Evolutionary conservation across 2,888 invertebrate genomes (phyloP).

Genomic region (Strigamia maritima): DNA sequence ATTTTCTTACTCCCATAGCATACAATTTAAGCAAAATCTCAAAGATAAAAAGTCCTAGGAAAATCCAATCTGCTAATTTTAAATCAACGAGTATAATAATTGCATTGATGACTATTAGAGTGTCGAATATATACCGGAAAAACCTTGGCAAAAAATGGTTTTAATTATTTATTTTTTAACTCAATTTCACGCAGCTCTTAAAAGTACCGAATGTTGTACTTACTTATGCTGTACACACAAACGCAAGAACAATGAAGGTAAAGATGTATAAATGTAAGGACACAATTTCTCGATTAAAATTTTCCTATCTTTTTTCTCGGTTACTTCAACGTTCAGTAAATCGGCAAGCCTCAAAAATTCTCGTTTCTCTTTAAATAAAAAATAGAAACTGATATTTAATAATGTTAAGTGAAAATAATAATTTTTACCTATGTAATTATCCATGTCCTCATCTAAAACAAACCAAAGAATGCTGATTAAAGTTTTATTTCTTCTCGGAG

Average conservation of each 20-base stretch:
- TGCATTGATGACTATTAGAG: conserved; percentile 54
- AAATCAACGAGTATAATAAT: conserved; percentile 51
- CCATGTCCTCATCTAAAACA: conserved; percentile 51
- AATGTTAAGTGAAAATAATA: no score
- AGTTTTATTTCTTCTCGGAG: conserved; percentile 47
- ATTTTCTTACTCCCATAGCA: conserved; percentile 51
- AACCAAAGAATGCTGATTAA: conserved; percentile 51
- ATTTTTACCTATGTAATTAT: conserved; percentile 47
- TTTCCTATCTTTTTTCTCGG: conserved; percentile 51
- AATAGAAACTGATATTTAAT: conserved; percentile 35
- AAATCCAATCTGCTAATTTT: conserved; percentile 53
- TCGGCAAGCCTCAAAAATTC: conserved; percentile 54
- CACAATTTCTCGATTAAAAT: conserved; percentile 48
- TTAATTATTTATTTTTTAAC: no score
- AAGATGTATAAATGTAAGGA: conserved; percentile 49
- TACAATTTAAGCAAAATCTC: conserved; percentile 55
- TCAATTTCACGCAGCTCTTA: not conserved
- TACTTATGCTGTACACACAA: conserved; percentile 49
- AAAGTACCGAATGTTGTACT: no score
- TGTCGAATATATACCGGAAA: conserved; percentile 54
- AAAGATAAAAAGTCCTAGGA: conserved; percentile 52
- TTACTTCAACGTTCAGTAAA: conserved; percentile 53
- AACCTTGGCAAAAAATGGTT: conserved; percentile 47
- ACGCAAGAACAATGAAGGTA: conserved; percentile 48
- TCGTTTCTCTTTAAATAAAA: conserved; percentile 42